These are phyloP conservation scores for Sebastes ruberrimus DNA, from an alignment of 2,797 vertebrate species.

Conservation along the genomic window DNA sequence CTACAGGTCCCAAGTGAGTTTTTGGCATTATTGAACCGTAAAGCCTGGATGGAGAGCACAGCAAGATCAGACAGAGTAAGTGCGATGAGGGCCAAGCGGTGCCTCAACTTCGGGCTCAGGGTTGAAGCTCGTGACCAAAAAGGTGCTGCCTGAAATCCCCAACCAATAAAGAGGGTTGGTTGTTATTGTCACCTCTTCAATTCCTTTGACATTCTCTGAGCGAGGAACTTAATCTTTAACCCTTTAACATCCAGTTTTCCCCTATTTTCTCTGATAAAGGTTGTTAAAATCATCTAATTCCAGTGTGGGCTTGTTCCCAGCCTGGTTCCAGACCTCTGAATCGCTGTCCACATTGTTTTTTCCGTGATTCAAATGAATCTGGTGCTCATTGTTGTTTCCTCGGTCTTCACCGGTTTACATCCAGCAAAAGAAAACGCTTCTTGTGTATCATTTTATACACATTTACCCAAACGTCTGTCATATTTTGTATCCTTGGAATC, in stretches of 20 bases:
- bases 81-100: conserved; percentile 9
- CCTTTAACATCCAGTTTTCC: neutral
- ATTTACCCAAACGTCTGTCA: neutral
- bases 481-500: neutral
- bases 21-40: conserved; percentile 32
- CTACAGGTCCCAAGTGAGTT: conserved; percentile 39
- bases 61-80: conserved; percentile 27
- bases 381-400: neutral
- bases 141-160: conserved; percentile 29
- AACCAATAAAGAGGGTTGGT: conserved; percentile 23
- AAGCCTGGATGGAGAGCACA: conserved; percentile 24
- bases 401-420: too few relatives aligned
- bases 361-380: neutral
- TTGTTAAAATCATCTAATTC: neutral
- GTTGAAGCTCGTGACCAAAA: conserved; percentile 5
- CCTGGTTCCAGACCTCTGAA: neutral
- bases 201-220: neutral
- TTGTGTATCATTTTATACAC: neutral
- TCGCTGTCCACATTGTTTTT: neutral
- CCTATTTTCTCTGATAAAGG: neutral
- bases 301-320: neutral
- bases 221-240: neutral
- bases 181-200: conserved; percentile 3
- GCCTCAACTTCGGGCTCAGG: neutral
- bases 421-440: neutral